Percentiles rank a stretch among this genome's conserved stretches.
phyloP scores from a whole-genome alignment of 2,888 invertebrate species.

The Tolmerus cingulatus region DNA sequence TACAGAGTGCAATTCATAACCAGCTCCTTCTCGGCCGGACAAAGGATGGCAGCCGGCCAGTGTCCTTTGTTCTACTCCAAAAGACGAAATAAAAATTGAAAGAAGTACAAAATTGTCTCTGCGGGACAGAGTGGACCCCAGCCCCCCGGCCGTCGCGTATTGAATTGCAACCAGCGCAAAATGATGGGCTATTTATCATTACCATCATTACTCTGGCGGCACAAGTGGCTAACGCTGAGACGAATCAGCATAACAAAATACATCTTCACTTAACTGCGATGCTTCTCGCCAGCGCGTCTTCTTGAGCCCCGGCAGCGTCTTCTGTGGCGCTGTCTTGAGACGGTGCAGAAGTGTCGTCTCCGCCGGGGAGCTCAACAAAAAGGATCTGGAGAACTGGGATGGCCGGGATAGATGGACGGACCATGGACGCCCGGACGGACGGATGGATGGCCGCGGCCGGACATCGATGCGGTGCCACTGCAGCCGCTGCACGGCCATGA shows the following conservation, averaged over 20 bases:
- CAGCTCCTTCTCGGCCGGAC: background rate
- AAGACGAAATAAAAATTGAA: background rate
- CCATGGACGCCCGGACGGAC: background rate
- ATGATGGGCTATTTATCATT: constrained; percentile 36
- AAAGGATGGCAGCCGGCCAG: background rate
- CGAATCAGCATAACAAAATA: constrained; percentile 31
- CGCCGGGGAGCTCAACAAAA: background rate
- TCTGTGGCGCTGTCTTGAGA: background rate
- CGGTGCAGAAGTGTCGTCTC: background rate
- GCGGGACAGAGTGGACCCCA: background rate
- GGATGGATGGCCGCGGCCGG: background rate
- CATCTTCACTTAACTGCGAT: constrained; percentile 34
- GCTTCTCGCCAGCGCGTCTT: background rate
- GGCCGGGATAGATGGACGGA: background rate
- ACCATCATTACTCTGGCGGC: constrained; percentile 23
- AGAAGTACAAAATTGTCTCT: background rate
- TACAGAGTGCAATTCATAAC: background rate
- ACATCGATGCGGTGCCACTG: constrained; percentile 13
- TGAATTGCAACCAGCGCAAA: constrained; percentile 4
- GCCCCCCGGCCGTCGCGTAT: background rate
- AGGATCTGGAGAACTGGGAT: background rate
- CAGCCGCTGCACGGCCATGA: background rate
- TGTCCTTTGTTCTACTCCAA: background rate
- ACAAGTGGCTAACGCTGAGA: constrained; percentile 27
- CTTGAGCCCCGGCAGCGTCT: background rate